Conservation (phyloP, 2,797 vertebrate species). For the Numenius phaeopus region DNA sequence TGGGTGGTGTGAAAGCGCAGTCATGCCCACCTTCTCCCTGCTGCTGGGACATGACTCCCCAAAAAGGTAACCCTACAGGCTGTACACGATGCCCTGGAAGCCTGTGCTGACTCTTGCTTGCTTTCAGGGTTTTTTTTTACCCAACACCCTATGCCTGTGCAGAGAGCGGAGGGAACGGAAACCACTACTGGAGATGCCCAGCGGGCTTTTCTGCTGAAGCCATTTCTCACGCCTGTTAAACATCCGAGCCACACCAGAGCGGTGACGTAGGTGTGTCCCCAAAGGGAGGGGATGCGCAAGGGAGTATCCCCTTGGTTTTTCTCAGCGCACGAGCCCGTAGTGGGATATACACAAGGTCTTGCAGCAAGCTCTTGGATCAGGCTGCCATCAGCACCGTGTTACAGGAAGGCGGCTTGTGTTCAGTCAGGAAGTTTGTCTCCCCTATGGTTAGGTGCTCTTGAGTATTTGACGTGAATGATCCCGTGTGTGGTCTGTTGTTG, state of each 20-base stretch:
- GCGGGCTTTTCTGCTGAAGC: neutral
- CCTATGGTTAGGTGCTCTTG: neutral
- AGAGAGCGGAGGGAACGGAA: neutral
- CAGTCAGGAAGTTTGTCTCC: neutral
- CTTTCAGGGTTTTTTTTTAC: neutral
- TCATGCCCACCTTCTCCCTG: neutral
- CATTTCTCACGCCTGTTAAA: neutral
- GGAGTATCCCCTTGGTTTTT: neutral
- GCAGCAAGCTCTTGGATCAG: neutral
- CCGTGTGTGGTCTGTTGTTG: neutral
- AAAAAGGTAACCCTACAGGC: neutral
- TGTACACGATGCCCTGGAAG: neutral
- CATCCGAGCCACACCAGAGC: neutral
- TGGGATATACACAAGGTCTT: neutral
- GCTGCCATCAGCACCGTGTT: neutral
- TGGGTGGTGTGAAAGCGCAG: neutral
- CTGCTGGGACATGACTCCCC: neutral
- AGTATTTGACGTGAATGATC: neutral
- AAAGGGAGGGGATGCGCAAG: neutral
- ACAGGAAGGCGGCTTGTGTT: neutral
- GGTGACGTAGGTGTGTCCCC: neutral
- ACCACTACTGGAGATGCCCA: neutral
- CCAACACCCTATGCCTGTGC: too few relatives aligned
- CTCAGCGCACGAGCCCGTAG: fast-evolving
- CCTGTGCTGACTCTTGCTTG: neutral